A percentile compares a stretch with the other conserved stretches of the same genome.
Evolutionary conservation across 1,140 invertebrate species (phyloP).

Genomic region (Drosophila chauvacae): DNA sequence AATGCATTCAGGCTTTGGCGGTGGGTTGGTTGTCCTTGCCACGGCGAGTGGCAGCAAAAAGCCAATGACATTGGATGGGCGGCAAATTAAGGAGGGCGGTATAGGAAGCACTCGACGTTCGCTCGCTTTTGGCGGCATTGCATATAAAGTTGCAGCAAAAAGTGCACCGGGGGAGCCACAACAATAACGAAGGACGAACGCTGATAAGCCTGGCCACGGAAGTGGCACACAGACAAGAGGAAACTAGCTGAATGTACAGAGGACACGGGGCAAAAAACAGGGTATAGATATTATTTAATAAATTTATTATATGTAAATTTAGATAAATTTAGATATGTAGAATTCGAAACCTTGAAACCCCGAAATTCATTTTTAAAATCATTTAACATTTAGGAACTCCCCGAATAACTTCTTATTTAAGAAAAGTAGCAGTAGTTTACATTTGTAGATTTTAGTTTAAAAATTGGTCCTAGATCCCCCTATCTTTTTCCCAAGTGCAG

Average conservation of each 20-base stretch:
- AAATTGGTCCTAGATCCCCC: fast-evolving
- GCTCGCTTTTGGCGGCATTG: constrained; percentile 41
- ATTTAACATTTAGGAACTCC: not conserved
- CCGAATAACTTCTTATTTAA: not conserved
- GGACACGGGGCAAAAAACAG: not conserved
- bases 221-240: constrained; percentile 39
- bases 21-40: constrained; percentile 9
- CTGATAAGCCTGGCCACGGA: constrained; percentile 70
- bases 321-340: too few relatives aligned
- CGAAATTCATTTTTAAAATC: not conserved
- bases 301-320: too few relatives aligned
- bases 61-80: constrained; percentile 61
- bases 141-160: constrained; percentile 74
- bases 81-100: constrained; percentile 5
- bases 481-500: constrained; percentile 14
- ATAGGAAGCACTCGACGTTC: constrained; percentile 25
- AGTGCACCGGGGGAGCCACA: constrained; percentile 59
- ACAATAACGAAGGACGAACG: constrained; percentile 61
- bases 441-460: not conserved
- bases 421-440: too few relatives aligned
- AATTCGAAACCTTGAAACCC: too few relatives aligned
- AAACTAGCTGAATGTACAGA: constrained; percentile 17
- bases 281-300: not conserved
- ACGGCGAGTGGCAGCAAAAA: constrained; percentile 62
- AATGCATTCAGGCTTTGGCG: constrained; percentile 50